phyloP scores from a whole-genome alignment of 2,888 invertebrate genomes.

The Yponomeuta malinellus region DNA sequence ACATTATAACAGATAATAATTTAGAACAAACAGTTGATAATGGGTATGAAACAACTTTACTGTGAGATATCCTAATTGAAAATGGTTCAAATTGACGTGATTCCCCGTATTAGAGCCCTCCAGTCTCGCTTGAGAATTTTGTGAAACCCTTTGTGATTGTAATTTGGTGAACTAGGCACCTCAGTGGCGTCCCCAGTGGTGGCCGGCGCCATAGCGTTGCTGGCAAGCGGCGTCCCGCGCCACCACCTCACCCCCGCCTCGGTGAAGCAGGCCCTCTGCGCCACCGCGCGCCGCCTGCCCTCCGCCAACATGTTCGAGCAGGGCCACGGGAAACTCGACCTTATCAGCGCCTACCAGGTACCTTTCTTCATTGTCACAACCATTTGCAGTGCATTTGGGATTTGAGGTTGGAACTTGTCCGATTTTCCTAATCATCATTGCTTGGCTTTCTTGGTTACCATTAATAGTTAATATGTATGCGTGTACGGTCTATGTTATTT shows the following conservation, averaged over 20 bases:
- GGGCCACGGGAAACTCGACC: constrained; percentile 95
- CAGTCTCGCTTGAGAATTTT: too few species aligned
- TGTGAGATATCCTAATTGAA: too few species aligned
- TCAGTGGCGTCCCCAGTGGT: constrained; percentile 98
- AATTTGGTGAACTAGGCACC: constrained; percentile 77
- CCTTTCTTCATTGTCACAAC: constrained; percentile 7
- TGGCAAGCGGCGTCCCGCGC: constrained; percentile 87
- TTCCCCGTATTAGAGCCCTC: too few species aligned
- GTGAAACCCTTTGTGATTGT: too few species aligned
- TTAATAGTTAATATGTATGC: neutral
- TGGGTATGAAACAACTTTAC: too few species aligned
- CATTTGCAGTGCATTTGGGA: too few species aligned
- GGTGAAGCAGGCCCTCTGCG: constrained; percentile 96
- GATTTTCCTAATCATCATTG: too few species aligned
- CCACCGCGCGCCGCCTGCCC: constrained; percentile 88
- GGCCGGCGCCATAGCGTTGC: constrained; percentile 93
- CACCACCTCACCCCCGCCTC: constrained; percentile 90
- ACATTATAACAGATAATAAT: too few species aligned
- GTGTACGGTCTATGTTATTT: too few species aligned
- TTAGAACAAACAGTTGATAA: too few species aligned
- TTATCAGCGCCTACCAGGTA: constrained; percentile 91
- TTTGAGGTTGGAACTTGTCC: too few species aligned
- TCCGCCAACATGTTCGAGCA: constrained; percentile 98
- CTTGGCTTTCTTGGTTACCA: neutral
- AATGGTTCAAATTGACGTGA: too few species aligned